Evolutionary conservation across 2,888 invertebrate genomes (phyloP).

Genomic region (Cosmopolites sordidus): DNA sequence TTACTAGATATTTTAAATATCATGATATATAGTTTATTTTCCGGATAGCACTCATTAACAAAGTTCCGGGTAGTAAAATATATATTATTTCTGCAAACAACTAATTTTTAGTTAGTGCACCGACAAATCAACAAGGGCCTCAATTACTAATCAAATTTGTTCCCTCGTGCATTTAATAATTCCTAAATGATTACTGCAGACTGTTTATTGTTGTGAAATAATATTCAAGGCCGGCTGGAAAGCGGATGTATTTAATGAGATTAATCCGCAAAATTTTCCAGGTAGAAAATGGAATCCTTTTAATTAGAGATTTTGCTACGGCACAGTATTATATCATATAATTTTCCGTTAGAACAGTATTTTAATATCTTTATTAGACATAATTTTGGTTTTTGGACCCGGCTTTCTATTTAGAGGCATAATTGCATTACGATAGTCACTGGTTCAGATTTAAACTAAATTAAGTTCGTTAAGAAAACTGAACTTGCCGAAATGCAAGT

Average conservation of each 20-base stretch:
- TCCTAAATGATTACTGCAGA: slow-evolving; percentile 1
- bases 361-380: slow-evolving; percentile 3
- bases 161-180: neutral
- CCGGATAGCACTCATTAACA: no score
- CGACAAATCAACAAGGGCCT: neutral
- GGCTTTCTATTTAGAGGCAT: neutral
- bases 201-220: slow-evolving; percentile 1
- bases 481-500: neutral
- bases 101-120: no score
- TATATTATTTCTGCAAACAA: no score
- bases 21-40: no score
- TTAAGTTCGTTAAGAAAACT: slow-evolving; percentile 3
- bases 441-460: neutral
- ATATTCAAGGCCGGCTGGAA: neutral
- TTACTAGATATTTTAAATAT: no score
- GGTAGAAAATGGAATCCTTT: slow-evolving; percentile 7
- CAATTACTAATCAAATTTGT: slow-evolving; percentile 1
- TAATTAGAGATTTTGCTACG: slow-evolving; percentile 7
- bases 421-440: slow-evolving; percentile 1
- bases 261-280: slow-evolving; percentile 5
- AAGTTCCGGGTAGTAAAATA: no score
- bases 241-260: slow-evolving; percentile 2
- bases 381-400: neutral
- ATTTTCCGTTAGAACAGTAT: slow-evolving; percentile 6
- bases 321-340: slow-evolving; percentile 4